Evolutionary conservation across 1,140 invertebrate genomes (phyloP).

Genomic region (Potamilus streckersoni): DNA sequence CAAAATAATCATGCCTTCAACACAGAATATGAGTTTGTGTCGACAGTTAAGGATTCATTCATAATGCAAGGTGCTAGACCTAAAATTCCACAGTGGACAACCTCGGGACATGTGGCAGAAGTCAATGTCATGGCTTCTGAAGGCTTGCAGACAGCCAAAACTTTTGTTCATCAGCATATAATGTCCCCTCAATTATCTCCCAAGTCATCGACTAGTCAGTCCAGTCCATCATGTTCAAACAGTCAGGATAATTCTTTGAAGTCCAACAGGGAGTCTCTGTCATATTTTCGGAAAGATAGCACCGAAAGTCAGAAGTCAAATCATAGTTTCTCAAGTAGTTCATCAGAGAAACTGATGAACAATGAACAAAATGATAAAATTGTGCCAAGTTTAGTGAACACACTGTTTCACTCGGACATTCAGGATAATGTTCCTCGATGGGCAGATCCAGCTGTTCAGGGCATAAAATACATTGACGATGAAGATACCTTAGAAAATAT

Average conservation of each 20-base stretch:
- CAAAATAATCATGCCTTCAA: constrained; percentile 51
- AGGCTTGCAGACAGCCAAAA: too few relatives aligned
- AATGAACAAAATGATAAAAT: constrained; percentile 14
- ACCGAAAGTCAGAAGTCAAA: neutral
- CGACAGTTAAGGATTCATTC: constrained; percentile 39
- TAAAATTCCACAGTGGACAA: constrained; percentile 31
- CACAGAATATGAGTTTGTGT: constrained; percentile 23
- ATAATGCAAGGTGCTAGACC: constrained; percentile 50
- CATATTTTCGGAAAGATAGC: too few relatives aligned
- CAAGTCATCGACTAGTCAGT: too few relatives aligned
- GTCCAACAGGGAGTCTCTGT: too few relatives aligned
- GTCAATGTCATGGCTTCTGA: too few relatives aligned
- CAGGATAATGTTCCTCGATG: constrained; percentile 52
- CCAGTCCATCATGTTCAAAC: too few relatives aligned
- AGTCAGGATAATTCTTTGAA: too few relatives aligned
- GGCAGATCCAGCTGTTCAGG: constrained; percentile 61
- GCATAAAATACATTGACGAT: constrained; percentile 69
- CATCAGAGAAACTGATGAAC: neutral
- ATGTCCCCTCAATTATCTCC: too few relatives aligned
- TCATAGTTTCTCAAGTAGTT: neutral
- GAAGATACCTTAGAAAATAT: constrained; percentile 44
- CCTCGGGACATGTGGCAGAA: too few relatives aligned
- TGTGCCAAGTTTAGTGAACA: constrained; percentile 30
- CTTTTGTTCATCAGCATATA: too few relatives aligned
- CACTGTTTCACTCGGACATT: constrained; percentile 14